These are phyloP conservation scores for Melolontha melolontha DNA, from an alignment of 2,888 invertebrate genomes.

Conservation along the genomic window DNA sequence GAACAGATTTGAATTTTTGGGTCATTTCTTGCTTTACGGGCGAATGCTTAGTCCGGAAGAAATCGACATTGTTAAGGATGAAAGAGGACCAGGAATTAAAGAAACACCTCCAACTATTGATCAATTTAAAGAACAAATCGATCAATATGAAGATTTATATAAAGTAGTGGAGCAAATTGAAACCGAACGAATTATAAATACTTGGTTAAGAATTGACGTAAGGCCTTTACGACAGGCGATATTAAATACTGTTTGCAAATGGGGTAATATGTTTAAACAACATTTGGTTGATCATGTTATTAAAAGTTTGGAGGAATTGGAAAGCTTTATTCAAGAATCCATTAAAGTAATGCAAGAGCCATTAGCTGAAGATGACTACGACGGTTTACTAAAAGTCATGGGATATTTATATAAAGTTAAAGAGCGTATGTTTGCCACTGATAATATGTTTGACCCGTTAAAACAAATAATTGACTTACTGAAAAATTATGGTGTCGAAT, in stretches of 20 bases:
- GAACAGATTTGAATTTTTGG: constrained; percentile 79
- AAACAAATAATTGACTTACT: constrained; percentile 88
- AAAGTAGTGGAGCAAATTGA: constrained; percentile 79
- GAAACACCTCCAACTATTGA: constrained; percentile 75
- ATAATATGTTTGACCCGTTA: constrained; percentile 91
- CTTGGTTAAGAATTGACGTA: constrained; percentile 85
- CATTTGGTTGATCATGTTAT: constrained; percentile 86
- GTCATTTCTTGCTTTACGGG: constrained; percentile 82
- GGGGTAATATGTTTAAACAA: constrained; percentile 89
- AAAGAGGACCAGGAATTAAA: constrained; percentile 53
- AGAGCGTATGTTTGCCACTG: constrained; percentile 83
- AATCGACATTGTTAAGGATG: constrained; percentile 69
- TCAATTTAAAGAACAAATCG: constrained; percentile 85
- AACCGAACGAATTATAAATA: constrained; percentile 75
- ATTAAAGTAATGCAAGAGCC: constrained; percentile 78
- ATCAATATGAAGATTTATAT: constrained; percentile 83
- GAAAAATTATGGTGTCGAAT: constrained; percentile 87
- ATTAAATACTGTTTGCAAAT: constrained; percentile 85
- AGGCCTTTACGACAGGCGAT: constrained; percentile 85
- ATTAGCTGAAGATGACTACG: constrained; percentile 86
- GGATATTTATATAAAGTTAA: constrained; percentile 82
- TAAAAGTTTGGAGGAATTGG: constrained; percentile 80
- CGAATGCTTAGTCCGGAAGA: constrained; percentile 80
- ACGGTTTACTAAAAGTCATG: constrained; percentile 86
- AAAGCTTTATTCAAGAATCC: constrained; percentile 82